Evolutionary conservation across 2,888 invertebrate species (phyloP).

Genomic region (Apodemia duryi): DNA sequence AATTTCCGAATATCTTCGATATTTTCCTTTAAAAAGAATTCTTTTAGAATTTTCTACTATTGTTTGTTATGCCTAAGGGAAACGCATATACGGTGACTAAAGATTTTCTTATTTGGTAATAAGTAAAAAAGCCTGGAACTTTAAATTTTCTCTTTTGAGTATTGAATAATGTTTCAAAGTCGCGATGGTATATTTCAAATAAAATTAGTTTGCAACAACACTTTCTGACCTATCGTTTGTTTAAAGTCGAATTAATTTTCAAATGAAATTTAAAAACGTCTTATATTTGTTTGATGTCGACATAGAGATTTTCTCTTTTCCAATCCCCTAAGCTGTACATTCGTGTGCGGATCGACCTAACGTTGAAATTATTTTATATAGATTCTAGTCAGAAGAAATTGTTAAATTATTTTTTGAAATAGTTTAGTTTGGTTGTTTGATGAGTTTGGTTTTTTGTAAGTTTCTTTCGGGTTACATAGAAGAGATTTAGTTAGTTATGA

Average conservation of each 20-base stretch:
- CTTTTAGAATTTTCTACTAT: not conserved
- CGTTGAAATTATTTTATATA: not conserved
- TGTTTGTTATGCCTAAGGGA: not conserved
- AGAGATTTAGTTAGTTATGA: conserved; percentile 40
- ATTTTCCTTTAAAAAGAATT: too few relatives aligned
- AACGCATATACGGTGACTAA: not conserved
- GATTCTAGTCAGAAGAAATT: conserved; percentile 18
- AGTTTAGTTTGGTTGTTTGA: conserved; percentile 19
- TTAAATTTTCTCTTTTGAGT: too few relatives aligned
- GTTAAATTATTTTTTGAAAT: conserved; percentile 15
- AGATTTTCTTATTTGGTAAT: not conserved
- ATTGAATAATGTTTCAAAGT: too few relatives aligned
- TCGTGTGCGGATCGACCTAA: not conserved
- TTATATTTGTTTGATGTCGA: too few relatives aligned
- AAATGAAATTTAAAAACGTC: too few relatives aligned
- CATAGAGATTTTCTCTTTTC: too few relatives aligned
- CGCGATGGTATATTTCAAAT: too few relatives aligned
- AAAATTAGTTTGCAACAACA: too few relatives aligned
- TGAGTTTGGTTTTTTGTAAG: conserved; percentile 15
- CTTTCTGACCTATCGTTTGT: too few relatives aligned
- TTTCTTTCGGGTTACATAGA: conserved; percentile 23
- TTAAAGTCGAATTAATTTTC: too few relatives aligned
- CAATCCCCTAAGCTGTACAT: not conserved
- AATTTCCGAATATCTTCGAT: not conserved
- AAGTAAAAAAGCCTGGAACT: too few relatives aligned